Evolutionary conservation across 2,797 vertebrate genomes (phyloP), one percentile per base, ranked within the genome.

Genomic region (Knipowitschia caucasica): DNA sequence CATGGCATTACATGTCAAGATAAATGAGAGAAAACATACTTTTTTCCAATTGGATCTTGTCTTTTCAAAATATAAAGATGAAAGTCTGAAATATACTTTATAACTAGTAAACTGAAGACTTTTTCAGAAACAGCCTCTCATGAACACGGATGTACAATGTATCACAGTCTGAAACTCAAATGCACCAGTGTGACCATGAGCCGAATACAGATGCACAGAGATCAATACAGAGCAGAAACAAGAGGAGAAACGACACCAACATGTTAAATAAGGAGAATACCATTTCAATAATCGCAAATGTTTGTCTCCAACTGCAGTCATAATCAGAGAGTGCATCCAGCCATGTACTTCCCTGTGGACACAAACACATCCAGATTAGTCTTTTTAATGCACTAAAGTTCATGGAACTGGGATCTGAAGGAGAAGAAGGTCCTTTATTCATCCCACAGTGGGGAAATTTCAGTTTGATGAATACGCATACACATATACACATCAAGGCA

Each of bases 281-380:
- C 36, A 34, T 39, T 69, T 60, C 64, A 69, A 59, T 55, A 63
- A 69, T 62, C 56, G 44, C 70, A 56, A 50, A 57, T 50, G 2
- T 0, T 23, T 3, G 44, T 21, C 53, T 31, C 34, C 2, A 56
- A 18, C 4, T n/a, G n/a, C 20, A 11, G 0, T 8, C 10, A 20
- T 1, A 1, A 21, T 90, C 78, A 92, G 74, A 92, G 50, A 23
- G 86, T 87, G 77, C 91, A 92, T 66, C 89, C 86, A 0, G 89
- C 91, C 87, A 92, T 89, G 71, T 92, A 92, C 70, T 92, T 92
- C 59, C 91, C 91, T 92, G 80, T 34, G 9, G 7, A 43, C 10
- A 43, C 21, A 23, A 23, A 40, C 34, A 17, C 3, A 36, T 33
- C 9, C 2, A n/a, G 4, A 14, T 14, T 33, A 33, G 31, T 33